Conservation (phyloP, 1,140 invertebrate genomes). For the Yoshiicerus persimilis region DNA sequence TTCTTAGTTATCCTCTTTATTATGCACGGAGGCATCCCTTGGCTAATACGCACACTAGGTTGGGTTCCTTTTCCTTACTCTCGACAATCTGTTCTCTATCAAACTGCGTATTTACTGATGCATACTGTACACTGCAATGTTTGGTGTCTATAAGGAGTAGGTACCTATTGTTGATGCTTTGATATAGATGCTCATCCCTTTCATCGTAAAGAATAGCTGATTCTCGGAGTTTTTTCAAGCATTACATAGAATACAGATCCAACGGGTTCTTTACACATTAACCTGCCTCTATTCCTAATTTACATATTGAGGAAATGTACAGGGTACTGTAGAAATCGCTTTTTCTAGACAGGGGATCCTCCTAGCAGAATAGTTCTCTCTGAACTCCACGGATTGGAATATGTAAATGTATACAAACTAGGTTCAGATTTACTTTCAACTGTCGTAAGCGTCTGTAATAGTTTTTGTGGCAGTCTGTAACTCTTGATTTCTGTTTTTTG, state of each 20-base stretch:
- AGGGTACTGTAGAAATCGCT: neutral
- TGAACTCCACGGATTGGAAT: neutral
- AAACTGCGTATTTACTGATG: neutral
- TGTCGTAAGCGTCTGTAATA: neutral
- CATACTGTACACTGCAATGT: neutral
- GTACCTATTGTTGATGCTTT: neutral
- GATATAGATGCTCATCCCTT: neutral
- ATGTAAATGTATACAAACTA: neutral
- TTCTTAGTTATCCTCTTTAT: neutral
- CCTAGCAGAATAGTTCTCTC: neutral
- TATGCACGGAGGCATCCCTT: neutral
- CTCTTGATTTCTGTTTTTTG: neutral
- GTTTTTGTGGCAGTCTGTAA: neutral
- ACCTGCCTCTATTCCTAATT: neutral
- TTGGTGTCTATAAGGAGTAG: neutral
- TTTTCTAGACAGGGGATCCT: neutral
- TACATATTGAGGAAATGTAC: neutral
- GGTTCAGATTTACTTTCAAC: constrained; percentile 10
- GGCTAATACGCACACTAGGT: neutral
- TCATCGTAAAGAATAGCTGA: neutral
- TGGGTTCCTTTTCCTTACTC: neutral
- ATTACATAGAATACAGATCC: neutral
- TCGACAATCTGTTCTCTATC: neutral
- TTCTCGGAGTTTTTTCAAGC: neutral
- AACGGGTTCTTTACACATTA: neutral